Conservation (phyloP, 1,140 invertebrate genomes). For the Diorhabda carinulata region DNA sequence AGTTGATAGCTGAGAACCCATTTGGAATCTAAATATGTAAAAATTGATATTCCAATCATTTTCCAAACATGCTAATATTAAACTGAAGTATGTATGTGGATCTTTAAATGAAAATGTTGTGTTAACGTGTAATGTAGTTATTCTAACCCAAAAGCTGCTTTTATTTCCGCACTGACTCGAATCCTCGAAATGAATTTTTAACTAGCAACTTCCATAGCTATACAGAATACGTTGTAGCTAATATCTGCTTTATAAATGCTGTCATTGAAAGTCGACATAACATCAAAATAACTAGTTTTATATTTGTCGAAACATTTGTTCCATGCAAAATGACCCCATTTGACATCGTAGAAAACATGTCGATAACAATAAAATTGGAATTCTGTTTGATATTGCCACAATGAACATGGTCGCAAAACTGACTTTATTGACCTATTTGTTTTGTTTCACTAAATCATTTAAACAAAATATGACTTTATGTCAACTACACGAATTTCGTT, state of each 20-base stretch:
- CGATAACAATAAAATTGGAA: slow-evolving; percentile 3
- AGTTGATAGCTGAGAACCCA: too few species aligned
- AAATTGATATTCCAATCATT: too few species aligned
- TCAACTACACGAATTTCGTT: too few species aligned
- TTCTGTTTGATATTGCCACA: not conserved
- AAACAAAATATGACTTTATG: not conserved
- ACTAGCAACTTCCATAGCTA: not conserved
- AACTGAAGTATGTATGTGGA: too few species aligned
- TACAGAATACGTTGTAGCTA: not conserved
- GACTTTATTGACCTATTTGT: not conserved
- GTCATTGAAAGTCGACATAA: not conserved
- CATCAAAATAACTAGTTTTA: slow-evolving; percentile 2
- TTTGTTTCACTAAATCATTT: not conserved
- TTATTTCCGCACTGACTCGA: not conserved
- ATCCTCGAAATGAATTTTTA: not conserved
- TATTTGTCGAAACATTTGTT: slow-evolving; percentile 1
- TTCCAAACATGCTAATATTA: too few species aligned
- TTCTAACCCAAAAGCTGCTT: not conserved
- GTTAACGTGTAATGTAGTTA: too few species aligned
- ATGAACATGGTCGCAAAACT: not conserved
- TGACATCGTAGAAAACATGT: not conserved
- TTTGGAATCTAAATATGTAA: too few species aligned
- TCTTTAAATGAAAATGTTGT: too few species aligned
- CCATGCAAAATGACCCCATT: not conserved
- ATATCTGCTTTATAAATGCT: not conserved